Percentiles rank a stretch among this genome's conserved stretches.
Evolutionary conservation across 1,140 invertebrate genomes (phyloP).

Genomic region (Pemphigus obesinymphae): DNA sequence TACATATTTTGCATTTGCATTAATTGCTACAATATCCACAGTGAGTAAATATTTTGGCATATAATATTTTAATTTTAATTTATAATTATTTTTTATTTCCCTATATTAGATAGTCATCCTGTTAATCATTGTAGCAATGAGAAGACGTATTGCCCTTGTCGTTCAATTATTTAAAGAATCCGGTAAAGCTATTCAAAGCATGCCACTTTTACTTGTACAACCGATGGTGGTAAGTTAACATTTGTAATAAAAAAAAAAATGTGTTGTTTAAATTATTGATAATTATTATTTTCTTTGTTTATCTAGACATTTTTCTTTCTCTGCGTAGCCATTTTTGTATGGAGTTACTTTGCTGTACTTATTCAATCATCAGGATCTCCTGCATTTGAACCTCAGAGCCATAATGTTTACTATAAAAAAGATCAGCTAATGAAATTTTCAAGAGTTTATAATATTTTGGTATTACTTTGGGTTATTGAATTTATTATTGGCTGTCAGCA

Average conservation of each 20-base stretch:
- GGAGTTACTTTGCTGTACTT: constrained; percentile 59
- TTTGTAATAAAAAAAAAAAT: background rate
- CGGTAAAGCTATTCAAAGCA: constrained; percentile 64
- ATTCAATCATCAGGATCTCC: constrained; percentile 61
- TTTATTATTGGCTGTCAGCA: constrained; percentile 74
- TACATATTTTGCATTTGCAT: constrained; percentile 55
- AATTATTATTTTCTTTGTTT: background rate
- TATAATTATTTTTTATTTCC: constrained; percentile 10
- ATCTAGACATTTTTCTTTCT: constrained; percentile 63
- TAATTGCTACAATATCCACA: constrained; percentile 60
- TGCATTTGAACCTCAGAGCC: constrained; percentile 50
- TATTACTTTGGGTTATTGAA: constrained; percentile 67
- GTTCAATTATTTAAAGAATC: constrained; percentile 70
- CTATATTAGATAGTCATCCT: constrained; percentile 57
- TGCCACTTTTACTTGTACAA: constrained; percentile 71
- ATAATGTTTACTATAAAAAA: constrained; percentile 56
- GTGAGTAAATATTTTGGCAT: constrained; percentile 49
- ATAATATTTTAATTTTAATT: background rate
- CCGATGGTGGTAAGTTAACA: constrained; percentile 61
- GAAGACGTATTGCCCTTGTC: constrained; percentile 66
- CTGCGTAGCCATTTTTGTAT: constrained; percentile 55
- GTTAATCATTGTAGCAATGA: constrained; percentile 66
- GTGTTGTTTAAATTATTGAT: too few species aligned
- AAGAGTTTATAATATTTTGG: constrained; percentile 65
- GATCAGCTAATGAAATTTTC: constrained; percentile 55